phyloP scores from a whole-genome alignment of 2,113 vertebrate genomes.

The Lanius ludovicianus region DNA sequence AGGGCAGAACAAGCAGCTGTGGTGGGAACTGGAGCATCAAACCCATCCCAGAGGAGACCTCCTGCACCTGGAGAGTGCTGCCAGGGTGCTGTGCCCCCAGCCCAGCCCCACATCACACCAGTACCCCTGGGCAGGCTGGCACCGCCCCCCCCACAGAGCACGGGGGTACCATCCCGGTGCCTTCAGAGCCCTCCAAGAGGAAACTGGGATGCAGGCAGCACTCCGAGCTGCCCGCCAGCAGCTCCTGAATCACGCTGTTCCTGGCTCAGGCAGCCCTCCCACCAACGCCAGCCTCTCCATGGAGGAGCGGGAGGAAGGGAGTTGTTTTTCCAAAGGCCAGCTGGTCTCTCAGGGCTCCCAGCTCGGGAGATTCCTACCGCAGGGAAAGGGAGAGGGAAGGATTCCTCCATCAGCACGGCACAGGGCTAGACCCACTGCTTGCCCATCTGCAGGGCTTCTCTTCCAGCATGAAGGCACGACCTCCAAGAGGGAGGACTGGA shows the following conservation, averaged over 20 bases:
- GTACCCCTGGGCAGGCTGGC: background rate
- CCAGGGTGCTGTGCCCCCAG: background rate
- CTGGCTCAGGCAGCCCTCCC: constrained; percentile 62
- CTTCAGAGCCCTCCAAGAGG: background rate
- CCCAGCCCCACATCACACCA: background rate
- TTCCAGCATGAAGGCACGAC: background rate
- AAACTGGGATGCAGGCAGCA: background rate
- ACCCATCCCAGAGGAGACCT: background rate
- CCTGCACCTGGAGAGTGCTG: background rate
- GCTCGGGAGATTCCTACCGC: background rate
- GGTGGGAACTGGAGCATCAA: background rate
- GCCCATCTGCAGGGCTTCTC: background rate
- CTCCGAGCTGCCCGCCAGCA: constrained; percentile 26
- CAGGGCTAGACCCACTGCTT: background rate
- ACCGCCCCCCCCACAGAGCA: accelerated
- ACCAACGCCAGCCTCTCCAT: constrained; percentile 33
- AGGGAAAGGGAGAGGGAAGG: background rate
- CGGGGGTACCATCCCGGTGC: background rate
- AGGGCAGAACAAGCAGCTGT: accelerated
- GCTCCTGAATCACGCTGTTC: constrained; percentile 55
- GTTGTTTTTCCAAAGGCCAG: constrained; percentile 54
- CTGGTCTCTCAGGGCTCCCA: background rate
- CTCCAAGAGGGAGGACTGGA: background rate
- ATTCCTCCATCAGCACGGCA: accelerated
- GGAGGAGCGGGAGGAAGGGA: background rate